Evolutionary conservation across 2,797 vertebrate species (phyloP), one percentile per base, ranked within the genome.

Genomic region (Paratrypauchen microcephalus): DNA sequence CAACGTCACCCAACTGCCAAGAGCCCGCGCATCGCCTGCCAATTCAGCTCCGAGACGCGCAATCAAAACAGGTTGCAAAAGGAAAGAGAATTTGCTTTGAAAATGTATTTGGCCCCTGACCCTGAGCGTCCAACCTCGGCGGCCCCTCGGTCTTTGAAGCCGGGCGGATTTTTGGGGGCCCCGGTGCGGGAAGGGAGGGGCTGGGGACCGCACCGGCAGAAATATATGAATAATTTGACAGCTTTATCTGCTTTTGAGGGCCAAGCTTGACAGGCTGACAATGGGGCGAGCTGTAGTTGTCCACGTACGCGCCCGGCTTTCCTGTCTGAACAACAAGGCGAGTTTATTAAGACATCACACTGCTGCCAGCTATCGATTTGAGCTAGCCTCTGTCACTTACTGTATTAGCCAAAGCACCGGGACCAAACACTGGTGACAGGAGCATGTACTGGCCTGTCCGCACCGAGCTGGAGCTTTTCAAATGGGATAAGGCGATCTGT

Each of bases 11-110:
- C 86, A 92, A 88, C 95, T 97, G 95, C 95, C 96, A 95, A 94
- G 88, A 87, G 74, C 91, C 95, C 87, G 90, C 93, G 94, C 95
- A 96, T 94, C 89, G 90, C 93, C 94, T 96, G 95, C 96, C 96
- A 97, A 96, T 96, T 96, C 96, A 95, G 94, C 92, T 93, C 89
- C 83, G 94, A 94, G 94, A 94, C 90, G 92, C 93, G 91, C 93
- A 94, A 94, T 95, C 92, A 96, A 93, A 96, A 95, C 94, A 93
- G 94, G 95, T 96, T 94, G 95, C 93, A 93, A 89, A 89, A 92
- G 88, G 86, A 93, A 36, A 93, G 90, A 94, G 91, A 92, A 93
- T 94, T 93, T 88, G 92, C 92, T 94, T 94, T 94, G 88, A 94
- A 92, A 93, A 92, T 94, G 89, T 93, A 92, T 94, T 93, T 93